Evolutionary conservation across 2,888 invertebrate genomes (phyloP).

Genomic region (Ophonus ardosiacus): DNA sequence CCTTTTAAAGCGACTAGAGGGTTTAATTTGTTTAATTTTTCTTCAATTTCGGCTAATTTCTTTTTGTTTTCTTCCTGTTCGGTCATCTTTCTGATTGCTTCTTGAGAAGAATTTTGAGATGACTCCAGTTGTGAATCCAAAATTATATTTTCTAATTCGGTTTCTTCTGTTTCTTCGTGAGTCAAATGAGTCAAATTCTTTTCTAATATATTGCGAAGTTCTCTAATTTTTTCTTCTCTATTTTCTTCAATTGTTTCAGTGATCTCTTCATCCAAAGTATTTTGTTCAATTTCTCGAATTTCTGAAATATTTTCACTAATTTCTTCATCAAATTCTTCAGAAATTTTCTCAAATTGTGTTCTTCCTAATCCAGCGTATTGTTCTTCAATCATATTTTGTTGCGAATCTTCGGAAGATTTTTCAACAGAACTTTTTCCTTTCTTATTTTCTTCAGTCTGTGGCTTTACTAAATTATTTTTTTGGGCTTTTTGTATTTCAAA

Average conservation of each 20-base stretch:
- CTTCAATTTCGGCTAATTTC: constrained; percentile 71
- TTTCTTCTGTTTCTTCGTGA: constrained; percentile 30
- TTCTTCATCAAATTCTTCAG: too few species aligned
- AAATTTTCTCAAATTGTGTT: too few species aligned
- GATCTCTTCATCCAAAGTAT: not conserved
- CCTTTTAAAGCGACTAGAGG: constrained; percentile 55
- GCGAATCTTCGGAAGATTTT: too few species aligned
- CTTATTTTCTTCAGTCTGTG: too few species aligned
- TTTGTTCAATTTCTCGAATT: constrained; percentile 47
- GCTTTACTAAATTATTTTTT: too few species aligned
- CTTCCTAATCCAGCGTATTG: too few species aligned
- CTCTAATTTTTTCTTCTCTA: constrained; percentile 58
- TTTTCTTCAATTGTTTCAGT: constrained; percentile 24
- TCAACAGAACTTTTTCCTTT: too few species aligned
- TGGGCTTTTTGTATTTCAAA: too few species aligned
- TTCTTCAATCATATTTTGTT: too few species aligned
- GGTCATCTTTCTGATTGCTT: not conserved
- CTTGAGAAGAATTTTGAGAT: not conserved
- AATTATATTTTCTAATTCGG: not conserved
- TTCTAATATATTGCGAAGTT: constrained; percentile 36
- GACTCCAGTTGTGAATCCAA: constrained; percentile 45
- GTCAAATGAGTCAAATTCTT: constrained; percentile 26
- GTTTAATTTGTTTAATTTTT: constrained; percentile 70
- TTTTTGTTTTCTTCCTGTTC: constrained; percentile 68
- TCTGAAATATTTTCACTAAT: constrained; percentile 62